phyloP scores from a whole-genome alignment of 2,113 vertebrate species.

The Gobio gobio region DNA sequence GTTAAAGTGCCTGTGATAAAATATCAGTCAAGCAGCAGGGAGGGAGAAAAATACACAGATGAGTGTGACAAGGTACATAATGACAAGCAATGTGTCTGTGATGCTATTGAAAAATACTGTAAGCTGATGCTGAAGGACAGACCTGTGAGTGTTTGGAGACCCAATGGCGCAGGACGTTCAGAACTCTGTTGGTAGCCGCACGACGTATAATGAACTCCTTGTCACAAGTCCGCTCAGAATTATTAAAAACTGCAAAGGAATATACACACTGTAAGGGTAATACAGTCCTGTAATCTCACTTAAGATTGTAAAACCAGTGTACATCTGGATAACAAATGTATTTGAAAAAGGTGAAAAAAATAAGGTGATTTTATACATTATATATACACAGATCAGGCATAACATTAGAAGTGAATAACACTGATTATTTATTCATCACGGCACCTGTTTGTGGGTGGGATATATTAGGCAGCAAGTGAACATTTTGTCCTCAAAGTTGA shows the following conservation, averaged over 20 bases:
- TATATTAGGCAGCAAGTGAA: too few relatives aligned
- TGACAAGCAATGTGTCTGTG: not conserved
- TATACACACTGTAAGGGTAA: slow-evolving; percentile 9
- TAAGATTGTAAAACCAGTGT: not conserved
- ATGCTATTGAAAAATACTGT: not conserved
- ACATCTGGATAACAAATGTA: too few relatives aligned
- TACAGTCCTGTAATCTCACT: not conserved
- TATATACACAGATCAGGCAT: too few relatives aligned
- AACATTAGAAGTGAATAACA: too few relatives aligned
- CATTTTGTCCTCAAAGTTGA: too few relatives aligned
- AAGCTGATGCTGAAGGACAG: slow-evolving; percentile 39
- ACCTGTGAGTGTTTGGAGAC: slow-evolving; percentile 99
- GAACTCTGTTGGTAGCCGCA: slow-evolving; percentile 95
- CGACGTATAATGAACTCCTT: slow-evolving; percentile 99
- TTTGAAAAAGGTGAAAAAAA: too few relatives aligned
- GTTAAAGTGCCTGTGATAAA: slow-evolving; percentile 13
- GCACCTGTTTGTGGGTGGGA: too few relatives aligned
- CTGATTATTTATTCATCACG: too few relatives aligned
- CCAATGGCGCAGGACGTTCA: slow-evolving; percentile 98
- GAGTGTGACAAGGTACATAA: not conserved
- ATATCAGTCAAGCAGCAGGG: not conserved
- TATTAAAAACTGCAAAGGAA: slow-evolving; percentile 86
- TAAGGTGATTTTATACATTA: too few relatives aligned
- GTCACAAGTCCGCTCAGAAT: slow-evolving; percentile 91
- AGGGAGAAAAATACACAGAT: not conserved